phyloP scores from a whole-genome alignment of 35 echinoderm and acorn worm species.

The Apostichopus parvimensis region DNA sequence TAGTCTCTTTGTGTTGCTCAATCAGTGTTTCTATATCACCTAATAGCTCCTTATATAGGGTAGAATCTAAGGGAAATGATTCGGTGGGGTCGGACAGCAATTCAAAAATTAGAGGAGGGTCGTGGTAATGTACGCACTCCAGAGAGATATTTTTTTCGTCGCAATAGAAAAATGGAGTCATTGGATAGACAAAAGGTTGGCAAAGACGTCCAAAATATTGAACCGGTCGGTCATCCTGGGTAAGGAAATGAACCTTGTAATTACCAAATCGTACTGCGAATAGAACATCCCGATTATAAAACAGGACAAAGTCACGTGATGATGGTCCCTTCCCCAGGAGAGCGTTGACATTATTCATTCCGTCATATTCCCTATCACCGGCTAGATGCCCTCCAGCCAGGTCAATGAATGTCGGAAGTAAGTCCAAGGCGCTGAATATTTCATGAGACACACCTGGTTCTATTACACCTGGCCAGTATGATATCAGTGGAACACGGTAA shows the following conservation, averaged over 20 bases:
- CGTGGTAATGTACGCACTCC: conserved; percentile 15
- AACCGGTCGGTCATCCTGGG: neutral
- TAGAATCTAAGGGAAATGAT: neutral
- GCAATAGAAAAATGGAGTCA: neutral
- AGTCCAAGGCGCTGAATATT: conserved; percentile 37
- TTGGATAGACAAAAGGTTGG: neutral
- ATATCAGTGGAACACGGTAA: conserved; percentile 55
- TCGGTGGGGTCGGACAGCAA: conserved; percentile 54
- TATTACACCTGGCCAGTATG: conserved; percentile 60
- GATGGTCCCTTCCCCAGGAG: conserved; percentile 9
- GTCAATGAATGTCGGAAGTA: conserved; percentile 41
- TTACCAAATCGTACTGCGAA: conserved; percentile 49
- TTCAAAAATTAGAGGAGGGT: conserved; percentile 66
- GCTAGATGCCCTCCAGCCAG: conserved; percentile 33
- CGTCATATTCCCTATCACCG: conserved; percentile 36
- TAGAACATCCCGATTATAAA: conserved; percentile 47
- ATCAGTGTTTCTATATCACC: neutral
- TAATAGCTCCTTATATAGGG: neutral
- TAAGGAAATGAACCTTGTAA: conserved; percentile 58
- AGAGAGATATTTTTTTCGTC: neutral
- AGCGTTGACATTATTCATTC: conserved; percentile 10
- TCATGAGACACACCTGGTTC: conserved; percentile 2
- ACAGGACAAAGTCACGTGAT: conserved; percentile 24
- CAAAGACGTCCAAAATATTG: neutral
- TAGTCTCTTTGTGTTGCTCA: neutral